phyloP scores from a whole-genome alignment of 2,113 vertebrate genomes.

The Plestiodon gilberti region DNA sequence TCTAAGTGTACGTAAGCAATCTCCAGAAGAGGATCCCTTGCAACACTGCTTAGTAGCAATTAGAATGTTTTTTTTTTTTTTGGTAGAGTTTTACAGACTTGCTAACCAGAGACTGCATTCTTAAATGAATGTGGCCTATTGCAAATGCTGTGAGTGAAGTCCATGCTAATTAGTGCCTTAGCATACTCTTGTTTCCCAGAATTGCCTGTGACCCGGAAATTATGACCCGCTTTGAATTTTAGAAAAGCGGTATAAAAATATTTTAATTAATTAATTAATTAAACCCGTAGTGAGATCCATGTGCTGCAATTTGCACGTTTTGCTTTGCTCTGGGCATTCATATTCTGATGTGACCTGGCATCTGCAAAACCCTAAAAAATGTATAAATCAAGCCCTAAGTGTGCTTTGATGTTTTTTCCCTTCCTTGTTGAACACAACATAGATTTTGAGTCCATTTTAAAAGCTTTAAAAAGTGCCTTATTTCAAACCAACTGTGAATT shows the following conservation, averaged over 20 bases:
- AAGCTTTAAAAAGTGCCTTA: slow-evolving; percentile 51
- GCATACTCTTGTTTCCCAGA: background rate
- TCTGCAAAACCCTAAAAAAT: background rate
- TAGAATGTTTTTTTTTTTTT: rapidly evolving
- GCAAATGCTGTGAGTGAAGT: background rate
- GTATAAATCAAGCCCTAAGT: background rate
- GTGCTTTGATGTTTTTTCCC: slow-evolving; percentile 53
- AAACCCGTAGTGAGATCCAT: background rate
- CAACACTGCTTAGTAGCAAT: rapidly evolving
- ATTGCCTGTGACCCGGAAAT: background rate
- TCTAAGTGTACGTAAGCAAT: slow-evolving; percentile 49
- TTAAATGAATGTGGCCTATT: background rate
- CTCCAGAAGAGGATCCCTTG: background rate
- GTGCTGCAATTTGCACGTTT: slow-evolving; percentile 35
- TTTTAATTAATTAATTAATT: no score
- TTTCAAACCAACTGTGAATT: slow-evolving; percentile 62
- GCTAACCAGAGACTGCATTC: background rate
- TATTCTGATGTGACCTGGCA: background rate
- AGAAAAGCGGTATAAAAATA: no score
- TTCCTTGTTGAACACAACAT: slow-evolving; percentile 53
- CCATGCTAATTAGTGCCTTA: background rate
- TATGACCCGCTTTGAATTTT: no score
- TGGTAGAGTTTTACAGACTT: slow-evolving; percentile 14
- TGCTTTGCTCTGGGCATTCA: background rate
- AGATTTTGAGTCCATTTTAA: slow-evolving; percentile 57